A percentile compares a stretch with the other conserved stretches of the same genome.
These are phyloP conservation scores for Didymodactylos carnosus DNA, from an alignment of 2,888 invertebrate species.

Conservation along the genomic window DNA sequence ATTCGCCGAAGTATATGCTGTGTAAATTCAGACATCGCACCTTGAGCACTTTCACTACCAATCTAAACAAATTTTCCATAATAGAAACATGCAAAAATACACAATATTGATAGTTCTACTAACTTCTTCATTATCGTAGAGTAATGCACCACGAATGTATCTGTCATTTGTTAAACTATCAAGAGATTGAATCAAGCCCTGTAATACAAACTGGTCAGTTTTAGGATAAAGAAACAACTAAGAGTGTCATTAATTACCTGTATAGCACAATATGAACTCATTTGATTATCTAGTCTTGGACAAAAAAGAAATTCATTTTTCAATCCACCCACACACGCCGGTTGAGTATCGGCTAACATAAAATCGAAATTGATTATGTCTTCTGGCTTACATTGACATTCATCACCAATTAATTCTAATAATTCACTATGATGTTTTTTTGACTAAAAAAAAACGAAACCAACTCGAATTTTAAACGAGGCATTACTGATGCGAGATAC, in stretches of 20 bases:
- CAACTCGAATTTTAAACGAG: no score
- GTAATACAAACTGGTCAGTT: not conserved
- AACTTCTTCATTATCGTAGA: constrained; percentile 14
- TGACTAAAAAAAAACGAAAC: not conserved
- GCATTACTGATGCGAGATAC: no score
- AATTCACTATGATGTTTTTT: constrained; percentile 34
- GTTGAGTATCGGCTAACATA: constrained; percentile 35
- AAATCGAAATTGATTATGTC: constrained; percentile 38
- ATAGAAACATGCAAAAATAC: not conserved
- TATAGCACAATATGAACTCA: constrained; percentile 36
- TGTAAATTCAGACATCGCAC: constrained; percentile 36
- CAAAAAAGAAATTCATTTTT: constrained; percentile 38
- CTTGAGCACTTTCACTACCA: constrained; percentile 37
- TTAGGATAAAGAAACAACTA: not conserved
- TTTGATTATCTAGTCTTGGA: constrained; percentile 38
- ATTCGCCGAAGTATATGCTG: constrained; percentile 35
- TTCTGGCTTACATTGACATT: constrained; percentile 24
- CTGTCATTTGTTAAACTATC: not conserved
- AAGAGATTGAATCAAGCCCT: not conserved
- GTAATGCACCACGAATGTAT: constrained; percentile 7
- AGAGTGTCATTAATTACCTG: constrained; percentile 19
- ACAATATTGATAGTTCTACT: no score
- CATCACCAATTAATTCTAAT: constrained; percentile 30
- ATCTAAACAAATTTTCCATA: constrained; percentile 24
- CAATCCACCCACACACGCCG: constrained; percentile 29